A percentile compares a stretch with the other conserved stretches of the same genome.
Evolutionary conservation across 2,113 vertebrate genomes (phyloP).

Genomic region (Varanus komodoensis): DNA sequence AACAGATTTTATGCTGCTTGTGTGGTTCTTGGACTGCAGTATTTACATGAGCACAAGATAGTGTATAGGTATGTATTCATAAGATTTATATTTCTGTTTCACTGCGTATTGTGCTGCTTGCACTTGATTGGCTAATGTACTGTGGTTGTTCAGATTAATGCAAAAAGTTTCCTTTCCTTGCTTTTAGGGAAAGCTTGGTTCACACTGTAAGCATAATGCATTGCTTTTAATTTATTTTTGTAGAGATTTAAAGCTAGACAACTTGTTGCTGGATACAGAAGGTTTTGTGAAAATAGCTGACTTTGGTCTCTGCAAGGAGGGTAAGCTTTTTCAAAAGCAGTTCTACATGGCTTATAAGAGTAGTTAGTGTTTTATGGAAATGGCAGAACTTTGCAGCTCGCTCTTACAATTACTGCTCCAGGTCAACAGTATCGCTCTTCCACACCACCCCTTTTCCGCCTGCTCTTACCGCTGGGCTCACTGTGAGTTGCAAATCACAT

Average conservation of each 20-base stretch:
- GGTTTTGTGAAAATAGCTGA: conserved; percentile 99
- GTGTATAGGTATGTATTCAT: conserved; percentile 91
- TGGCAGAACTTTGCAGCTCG: too few relatives aligned
- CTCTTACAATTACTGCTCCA: neutral
- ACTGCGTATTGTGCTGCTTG: neutral
- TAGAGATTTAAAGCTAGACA: conserved; percentile 99
- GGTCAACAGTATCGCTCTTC: neutral
- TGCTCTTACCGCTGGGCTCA: neutral
- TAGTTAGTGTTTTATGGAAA: neutral
- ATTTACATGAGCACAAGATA: conserved; percentile 97
- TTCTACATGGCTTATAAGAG: neutral
- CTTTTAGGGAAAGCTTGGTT: neutral
- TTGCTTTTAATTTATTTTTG: conserved; percentile 60
- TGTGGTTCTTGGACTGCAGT: conserved; percentile 96
- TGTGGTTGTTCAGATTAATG: neutral
- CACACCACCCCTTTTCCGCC: neutral
- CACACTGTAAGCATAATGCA: neutral
- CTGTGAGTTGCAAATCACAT: neutral
- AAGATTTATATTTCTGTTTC: neutral
- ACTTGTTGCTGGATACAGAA: conserved; percentile 96
- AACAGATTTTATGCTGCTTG: conserved; percentile 97
- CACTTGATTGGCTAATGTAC: neutral
- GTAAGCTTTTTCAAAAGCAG: conserved; percentile 73
- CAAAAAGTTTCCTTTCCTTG: neutral
- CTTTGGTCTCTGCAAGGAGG: conserved; percentile 99